Base-by-base conservation (phyloP, 2,888 invertebrate genomes). In the Noctua janthina region DNA sequence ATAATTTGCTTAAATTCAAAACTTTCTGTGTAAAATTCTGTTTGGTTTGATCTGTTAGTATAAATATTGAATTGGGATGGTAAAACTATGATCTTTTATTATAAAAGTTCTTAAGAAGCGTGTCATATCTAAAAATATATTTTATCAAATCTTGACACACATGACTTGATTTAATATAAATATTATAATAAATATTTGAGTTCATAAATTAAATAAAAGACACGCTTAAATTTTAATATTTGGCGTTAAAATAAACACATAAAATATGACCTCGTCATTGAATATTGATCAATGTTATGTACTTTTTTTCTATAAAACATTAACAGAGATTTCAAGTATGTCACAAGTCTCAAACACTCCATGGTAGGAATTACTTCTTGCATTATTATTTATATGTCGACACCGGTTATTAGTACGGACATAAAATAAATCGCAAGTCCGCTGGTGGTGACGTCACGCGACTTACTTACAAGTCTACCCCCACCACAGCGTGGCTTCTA, bases 101-200 rank as follows among this genome's bases (percentile, higher is more conserved):
- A n/a, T 62, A 15, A 29, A 64, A 7, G 15, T 29, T 29, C 7
- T 6, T 7, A n/a, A 5, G 35, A 59, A 6, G 35, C 51, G 6
- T 69, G 17, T 39, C 11, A 8, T 20, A 39, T 23, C 1, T 23
- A 29, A 35, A 17, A 35, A 43, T 2, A 46, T 68, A 68, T 54
- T 64, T 15, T 23, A 73, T 74, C 13, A 10, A 39, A 35, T 46
- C 2, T 39, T 66, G n/a, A 67, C 67, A 74, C 67, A 64, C 71
- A 13, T 59, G 59, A 76, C 13, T 56, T 73, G 10, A 76, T 76
- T 56, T 70, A 54, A 70, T 73, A 49, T 64, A 85, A 85, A 82
- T 83, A 79, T 67, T 84, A 1, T 29, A 35, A 51, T 67, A 35
- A 54, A 46, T 20, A 23, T 78, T 64, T 66, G 23, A 69, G 35